Percentiles rank a stretch among this genome's conserved stretches.
Evolutionary conservation across 2,113 vertebrate genomes (phyloP).

Genomic region (Corydoras maculifer): DNA sequence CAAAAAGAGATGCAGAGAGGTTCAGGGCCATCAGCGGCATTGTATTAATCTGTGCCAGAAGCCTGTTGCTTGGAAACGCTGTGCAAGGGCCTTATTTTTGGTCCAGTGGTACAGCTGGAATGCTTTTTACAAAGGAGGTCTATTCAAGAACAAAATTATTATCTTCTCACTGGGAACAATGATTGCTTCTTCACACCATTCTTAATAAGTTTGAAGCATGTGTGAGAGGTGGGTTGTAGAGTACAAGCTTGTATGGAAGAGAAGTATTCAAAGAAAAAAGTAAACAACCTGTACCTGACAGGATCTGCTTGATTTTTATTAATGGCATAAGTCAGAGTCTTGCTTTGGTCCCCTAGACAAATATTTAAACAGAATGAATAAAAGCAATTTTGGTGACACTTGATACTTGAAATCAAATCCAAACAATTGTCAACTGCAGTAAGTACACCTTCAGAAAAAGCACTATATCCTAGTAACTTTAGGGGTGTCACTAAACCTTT

Average conservation of each 20-base stretch:
- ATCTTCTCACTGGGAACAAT: slow-evolving; percentile 2
- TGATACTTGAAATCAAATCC: no score
- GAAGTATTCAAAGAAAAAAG: neutral
- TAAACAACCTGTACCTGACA: neutral
- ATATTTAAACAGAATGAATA: no score
- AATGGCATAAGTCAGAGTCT: no score
- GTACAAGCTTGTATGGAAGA: neutral
- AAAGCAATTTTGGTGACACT: no score
- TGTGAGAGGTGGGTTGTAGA: slow-evolving; percentile 1
- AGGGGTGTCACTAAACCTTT: no score
- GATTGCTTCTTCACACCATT: neutral
- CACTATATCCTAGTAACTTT: no score
- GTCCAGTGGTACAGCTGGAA: slow-evolving; percentile 28
- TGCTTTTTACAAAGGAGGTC: slow-evolving; percentile 5
- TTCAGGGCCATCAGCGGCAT: slow-evolving; percentile 20
- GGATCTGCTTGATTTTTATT: neutral
- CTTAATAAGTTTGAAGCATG: neutral
- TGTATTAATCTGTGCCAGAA: slow-evolving; percentile 30
- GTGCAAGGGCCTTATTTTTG: slow-evolving; percentile 40
- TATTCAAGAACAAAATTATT: slow-evolving; percentile 16
- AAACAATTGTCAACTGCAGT: no score
- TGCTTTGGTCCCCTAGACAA: no score
- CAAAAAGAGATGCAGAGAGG: neutral
- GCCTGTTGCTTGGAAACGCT: slow-evolving; percentile 47
- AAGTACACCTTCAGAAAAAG: no score